Percentiles rank a stretch among this genome's conserved stretches.
These are phyloP conservation scores for Aphodius sticticus DNA, from an alignment of 2,888 invertebrate genomes.

Conservation along the genomic window DNA sequence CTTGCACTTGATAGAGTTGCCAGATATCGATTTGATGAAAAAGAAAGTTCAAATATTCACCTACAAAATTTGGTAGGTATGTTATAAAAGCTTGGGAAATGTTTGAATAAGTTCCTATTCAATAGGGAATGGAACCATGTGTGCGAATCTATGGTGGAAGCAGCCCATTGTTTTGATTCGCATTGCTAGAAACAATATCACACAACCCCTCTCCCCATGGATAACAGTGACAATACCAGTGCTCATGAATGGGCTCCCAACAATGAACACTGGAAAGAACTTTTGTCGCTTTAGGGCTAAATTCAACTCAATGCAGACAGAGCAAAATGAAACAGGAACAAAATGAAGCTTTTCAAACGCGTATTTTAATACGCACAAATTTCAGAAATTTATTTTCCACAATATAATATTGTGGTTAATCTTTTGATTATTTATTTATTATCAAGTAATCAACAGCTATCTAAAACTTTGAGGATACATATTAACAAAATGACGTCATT, in stretches of 20 bases:
- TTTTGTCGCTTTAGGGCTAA: neutral
- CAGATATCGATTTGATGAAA: too few relatives aligned
- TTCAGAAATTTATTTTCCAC: too few relatives aligned
- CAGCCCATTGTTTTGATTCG: neutral
- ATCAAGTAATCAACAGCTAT: too few relatives aligned
- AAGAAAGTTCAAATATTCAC: too few relatives aligned
- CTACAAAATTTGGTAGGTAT: too few relatives aligned
- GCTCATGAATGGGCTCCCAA: neutral
- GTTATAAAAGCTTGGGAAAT: neutral
- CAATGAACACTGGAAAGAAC: neutral
- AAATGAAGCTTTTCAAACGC: neutral
- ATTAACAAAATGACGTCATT: too few relatives aligned
- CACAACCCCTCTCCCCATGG: neutral
- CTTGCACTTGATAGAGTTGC: too few relatives aligned
- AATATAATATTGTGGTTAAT: too few relatives aligned
- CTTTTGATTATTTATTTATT: too few relatives aligned
- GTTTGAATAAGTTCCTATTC: neutral
- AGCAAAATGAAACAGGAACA: neutral
- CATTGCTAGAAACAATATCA: neutral
- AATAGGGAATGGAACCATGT: neutral
- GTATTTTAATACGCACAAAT: too few relatives aligned
- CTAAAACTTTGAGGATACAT: too few relatives aligned
- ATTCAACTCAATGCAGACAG: neutral
- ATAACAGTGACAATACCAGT: conserved; percentile 4
- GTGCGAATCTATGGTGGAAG: neutral